A percentile compares a stretch with the other conserved stretches of the same genome.
These are phyloP conservation scores for Rhaphigaster nebulosa DNA, from an alignment of 2,888 invertebrate genomes.

Conservation along the genomic window DNA sequence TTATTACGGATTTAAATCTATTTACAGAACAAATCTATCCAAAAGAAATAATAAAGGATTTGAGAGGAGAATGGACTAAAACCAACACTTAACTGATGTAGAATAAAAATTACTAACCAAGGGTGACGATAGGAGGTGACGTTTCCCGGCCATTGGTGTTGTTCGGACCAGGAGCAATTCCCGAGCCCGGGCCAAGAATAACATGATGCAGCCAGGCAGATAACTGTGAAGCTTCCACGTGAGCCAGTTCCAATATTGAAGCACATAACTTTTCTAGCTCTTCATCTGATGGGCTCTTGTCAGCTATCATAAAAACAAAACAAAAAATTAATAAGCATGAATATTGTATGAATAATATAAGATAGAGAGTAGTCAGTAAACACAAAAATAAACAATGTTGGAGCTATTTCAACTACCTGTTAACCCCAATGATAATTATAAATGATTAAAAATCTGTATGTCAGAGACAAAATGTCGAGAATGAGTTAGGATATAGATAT, in stretches of 20 bases:
- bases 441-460: too few species aligned
- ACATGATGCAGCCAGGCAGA: conserved; percentile 78
- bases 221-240: conserved; percentile 75
- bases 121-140: conserved; percentile 62
- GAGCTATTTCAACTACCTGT: neutral
- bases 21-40: too few species aligned
- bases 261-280: conserved; percentile 78
- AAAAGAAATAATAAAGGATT: too few species aligned
- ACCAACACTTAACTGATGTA: neutral
- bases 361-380: too few species aligned
- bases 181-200: conserved; percentile 73
- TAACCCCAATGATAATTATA: neutral
- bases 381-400: too few species aligned
- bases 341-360: neutral
- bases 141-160: conserved; percentile 57
- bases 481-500: too few species aligned
- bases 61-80: too few species aligned
- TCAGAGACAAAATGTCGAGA: too few species aligned
- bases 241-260: conserved; percentile 77
- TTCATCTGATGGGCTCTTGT: conserved; percentile 75
- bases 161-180: conserved; percentile 46
- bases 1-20: too few species aligned
- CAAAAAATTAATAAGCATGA: neutral
- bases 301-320: conserved; percentile 70
- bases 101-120: conserved; percentile 51